phyloP scores from a whole-genome alignment of 2,797 vertebrate genomes.

The Pseudocheirus occidentalis region DNA sequence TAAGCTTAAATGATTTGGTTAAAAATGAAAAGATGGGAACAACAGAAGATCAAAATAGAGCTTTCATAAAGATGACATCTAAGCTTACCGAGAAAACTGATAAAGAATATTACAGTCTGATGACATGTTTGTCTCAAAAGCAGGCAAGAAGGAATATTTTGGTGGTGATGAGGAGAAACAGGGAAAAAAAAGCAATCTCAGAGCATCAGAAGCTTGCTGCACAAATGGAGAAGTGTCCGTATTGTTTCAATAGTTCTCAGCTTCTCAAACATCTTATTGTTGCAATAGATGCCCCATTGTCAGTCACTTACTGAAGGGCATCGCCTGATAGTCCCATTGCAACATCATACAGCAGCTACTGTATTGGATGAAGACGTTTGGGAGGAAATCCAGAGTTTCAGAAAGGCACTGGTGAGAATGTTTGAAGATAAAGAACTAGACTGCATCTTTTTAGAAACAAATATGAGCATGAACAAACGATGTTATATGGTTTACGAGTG shows the following conservation, averaged over 20 bases:
- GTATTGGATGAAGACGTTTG: no score
- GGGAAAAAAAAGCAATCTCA: slow-evolving; percentile 89
- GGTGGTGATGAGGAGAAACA: slow-evolving; percentile 91
- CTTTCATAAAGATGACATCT: slow-evolving; percentile 93
- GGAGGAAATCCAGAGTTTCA: slow-evolving; percentile 87
- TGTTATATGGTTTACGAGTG: slow-evolving; percentile 94
- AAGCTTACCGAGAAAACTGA: slow-evolving; percentile 98
- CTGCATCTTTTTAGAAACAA: slow-evolving; percentile 89
- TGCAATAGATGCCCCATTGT: slow-evolving; percentile 85
- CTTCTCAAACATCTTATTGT: slow-evolving; percentile 96
- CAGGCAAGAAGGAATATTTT: slow-evolving; percentile 88
- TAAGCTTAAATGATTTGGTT: slow-evolving; percentile 94
- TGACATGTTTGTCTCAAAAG: slow-evolving; percentile 98
- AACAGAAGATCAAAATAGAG: slow-evolving; percentile 92
- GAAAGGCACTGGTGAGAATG: slow-evolving; percentile 92
- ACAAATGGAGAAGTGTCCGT: slow-evolving; percentile 87
- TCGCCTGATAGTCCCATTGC: no score
- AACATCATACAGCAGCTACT: no score
- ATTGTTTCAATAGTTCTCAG: slow-evolving; percentile 90
- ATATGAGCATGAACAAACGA: slow-evolving; percentile 88
- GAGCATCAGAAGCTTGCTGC: slow-evolving; percentile 89
- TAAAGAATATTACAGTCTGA: slow-evolving; percentile 95
- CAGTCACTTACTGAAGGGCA: no score
- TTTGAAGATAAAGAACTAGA: slow-evolving; percentile 93
- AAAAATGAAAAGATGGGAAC: slow-evolving; percentile 96